Percentiles rank a stretch among this genome's conserved stretches.
These are phyloP conservation scores for Uropetala carovei DNA, from an alignment of 2,888 invertebrate species.

Conservation along the genomic window DNA sequence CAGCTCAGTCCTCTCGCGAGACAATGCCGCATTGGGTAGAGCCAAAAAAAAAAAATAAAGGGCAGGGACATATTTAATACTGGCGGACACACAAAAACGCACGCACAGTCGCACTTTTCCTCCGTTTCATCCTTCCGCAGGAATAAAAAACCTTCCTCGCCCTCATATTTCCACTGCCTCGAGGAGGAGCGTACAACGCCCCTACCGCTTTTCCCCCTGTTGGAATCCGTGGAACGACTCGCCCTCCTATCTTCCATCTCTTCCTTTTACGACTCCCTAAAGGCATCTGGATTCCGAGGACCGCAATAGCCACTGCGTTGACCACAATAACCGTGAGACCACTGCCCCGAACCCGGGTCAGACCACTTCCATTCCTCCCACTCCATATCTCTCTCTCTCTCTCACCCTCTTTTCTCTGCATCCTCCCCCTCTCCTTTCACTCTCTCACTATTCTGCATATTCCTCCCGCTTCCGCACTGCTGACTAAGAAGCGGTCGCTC, in stretches of 20 bases:
- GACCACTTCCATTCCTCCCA: neutral
- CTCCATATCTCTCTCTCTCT: neutral
- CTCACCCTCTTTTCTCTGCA: neutral
- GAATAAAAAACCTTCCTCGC: neutral
- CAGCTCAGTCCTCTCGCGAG: too few relatives aligned
- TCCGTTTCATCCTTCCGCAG: neutral
- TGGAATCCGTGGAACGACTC: too few relatives aligned
- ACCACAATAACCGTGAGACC: slow-evolving; percentile 15
- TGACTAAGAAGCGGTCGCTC: neutral
- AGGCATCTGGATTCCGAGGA: neutral
- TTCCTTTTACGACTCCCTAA: neutral
- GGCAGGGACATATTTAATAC: too few relatives aligned
- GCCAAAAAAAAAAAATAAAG: too few relatives aligned
- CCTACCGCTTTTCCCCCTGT: neutral
- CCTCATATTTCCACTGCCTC: neutral
- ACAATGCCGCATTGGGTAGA: too few relatives aligned
- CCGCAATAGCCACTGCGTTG: neutral
- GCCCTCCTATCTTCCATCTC: neutral
- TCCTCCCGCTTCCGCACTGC: neutral
- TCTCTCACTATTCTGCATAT: neutral
- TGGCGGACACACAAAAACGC: neutral
- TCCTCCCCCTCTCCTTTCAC: neutral
- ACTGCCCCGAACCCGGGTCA: neutral
- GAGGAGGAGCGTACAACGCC: neutral
- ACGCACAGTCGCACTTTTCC: neutral